A percentile compares a stretch with the other conserved stretches of the same genome.
Evolutionary conservation across 2,888 invertebrate species (phyloP).

Genomic region (Agriopis marginaria): DNA sequence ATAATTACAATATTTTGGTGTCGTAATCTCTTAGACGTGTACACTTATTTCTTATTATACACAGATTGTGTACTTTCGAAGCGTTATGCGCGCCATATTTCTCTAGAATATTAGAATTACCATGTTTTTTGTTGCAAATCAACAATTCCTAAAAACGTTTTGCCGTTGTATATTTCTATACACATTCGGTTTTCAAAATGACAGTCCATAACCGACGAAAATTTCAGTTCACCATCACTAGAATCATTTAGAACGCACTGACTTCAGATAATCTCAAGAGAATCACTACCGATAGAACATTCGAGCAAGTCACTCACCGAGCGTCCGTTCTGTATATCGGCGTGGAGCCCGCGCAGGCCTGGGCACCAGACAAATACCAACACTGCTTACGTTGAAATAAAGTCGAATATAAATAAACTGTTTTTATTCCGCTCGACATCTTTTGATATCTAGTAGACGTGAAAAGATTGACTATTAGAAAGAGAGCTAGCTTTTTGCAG

Average conservation of each 20-base stretch:
- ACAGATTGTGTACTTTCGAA: constrained; percentile 28
- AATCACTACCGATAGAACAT: constrained; percentile 38
- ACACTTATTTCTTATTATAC: constrained; percentile 45
- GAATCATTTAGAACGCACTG: constrained; percentile 43
- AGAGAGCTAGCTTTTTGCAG: background rate
- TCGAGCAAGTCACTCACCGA: constrained; percentile 62
- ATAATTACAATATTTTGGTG: constrained; percentile 71
- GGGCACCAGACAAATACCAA: background rate
- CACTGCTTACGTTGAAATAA: background rate
- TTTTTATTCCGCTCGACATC: background rate
- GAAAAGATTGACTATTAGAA: background rate
- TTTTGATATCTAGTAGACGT: too few relatives aligned
- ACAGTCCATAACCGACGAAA: background rate
- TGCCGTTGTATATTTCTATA: background rate
- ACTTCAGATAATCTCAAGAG: constrained; percentile 11
- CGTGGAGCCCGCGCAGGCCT: background rate
- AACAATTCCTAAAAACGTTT: background rate
- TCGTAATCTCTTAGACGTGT: constrained; percentile 75
- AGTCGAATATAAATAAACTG: background rate
- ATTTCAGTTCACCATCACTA: constrained; percentile 57
- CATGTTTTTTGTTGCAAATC: background rate
- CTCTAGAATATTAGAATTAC: constrained; percentile 8
- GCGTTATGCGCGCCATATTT: constrained; percentile 26
- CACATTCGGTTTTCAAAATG: background rate
- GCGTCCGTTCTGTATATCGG: constrained; percentile 1